Percentiles rank a stretch among this genome's conserved stretches.
These are phyloP conservation scores for Anarsia innoxiella DNA, from an alignment of 2,888 invertebrate genomes.

Conservation along the genomic window DNA sequence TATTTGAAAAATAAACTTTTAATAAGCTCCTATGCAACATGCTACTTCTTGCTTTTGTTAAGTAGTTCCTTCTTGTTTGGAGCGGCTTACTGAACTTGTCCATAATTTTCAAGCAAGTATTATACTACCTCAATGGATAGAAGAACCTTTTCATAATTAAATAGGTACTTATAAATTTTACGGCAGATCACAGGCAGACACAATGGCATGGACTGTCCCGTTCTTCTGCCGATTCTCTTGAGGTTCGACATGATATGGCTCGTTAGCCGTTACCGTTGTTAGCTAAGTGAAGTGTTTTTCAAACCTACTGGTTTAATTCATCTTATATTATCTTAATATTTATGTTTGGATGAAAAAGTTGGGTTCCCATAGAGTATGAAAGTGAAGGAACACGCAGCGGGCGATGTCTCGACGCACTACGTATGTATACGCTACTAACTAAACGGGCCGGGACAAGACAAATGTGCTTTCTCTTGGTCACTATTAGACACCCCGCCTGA, in stretches of 20 bases:
- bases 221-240: too few relatives aligned
- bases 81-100: constrained; percentile 7
- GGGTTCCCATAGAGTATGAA: constrained; percentile 22
- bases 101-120: too few relatives aligned
- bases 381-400: constrained; percentile 57
- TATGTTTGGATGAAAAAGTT: constrained; percentile 36
- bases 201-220: too few relatives aligned
- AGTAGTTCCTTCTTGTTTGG: constrained; percentile 13
- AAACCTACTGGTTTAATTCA: too few relatives aligned
- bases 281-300: too few relatives aligned
- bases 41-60: constrained; percentile 8
- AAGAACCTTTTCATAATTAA: too few relatives aligned
- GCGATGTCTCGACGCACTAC: constrained; percentile 52
- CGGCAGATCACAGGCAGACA: too few relatives aligned
- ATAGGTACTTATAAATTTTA: too few relatives aligned
- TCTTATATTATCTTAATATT: too few relatives aligned
- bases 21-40: constrained; percentile 26
- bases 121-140: too few relatives aligned
- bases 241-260: too few relatives aligned
- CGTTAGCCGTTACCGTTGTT: too few relatives aligned
- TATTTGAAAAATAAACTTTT: constrained; percentile 43
- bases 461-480: constrained; percentile 71
- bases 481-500: constrained; percentile 52
- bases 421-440: constrained; percentile 75
- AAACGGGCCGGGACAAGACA: constrained; percentile 72